These are phyloP conservation scores for Macquaria australasica DNA, from an alignment of 2,113 vertebrate genomes.

Conservation along the genomic window DNA sequence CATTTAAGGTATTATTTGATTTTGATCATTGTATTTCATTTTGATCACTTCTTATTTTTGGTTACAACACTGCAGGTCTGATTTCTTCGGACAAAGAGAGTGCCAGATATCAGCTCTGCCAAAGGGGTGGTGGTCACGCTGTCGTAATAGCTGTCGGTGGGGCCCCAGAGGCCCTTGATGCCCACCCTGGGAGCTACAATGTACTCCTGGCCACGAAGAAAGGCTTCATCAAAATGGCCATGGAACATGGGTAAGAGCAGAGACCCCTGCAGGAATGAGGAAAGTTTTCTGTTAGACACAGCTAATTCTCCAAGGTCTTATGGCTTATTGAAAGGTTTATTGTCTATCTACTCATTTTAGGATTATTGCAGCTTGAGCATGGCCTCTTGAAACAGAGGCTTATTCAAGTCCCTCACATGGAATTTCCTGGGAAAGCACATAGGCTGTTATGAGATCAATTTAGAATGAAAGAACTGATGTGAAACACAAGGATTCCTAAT, in stretches of 20 bases:
- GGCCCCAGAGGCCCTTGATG: conserved; percentile 90
- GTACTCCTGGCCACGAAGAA: conserved; percentile 91
- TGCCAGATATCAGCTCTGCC: conserved; percentile 81
- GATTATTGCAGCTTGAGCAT: background rate
- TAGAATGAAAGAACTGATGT: background rate
- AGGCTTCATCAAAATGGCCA: conserved; percentile 93
- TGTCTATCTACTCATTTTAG: conserved; percentile 8
- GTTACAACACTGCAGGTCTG: conserved; percentile 84
- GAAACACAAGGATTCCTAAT: background rate
- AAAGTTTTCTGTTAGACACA: conserved; percentile 14
- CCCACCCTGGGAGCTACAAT: conserved; percentile 87
- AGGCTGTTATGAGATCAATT: conserved; percentile 9
- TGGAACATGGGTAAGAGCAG: conserved; percentile 88
- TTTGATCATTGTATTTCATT: background rate
- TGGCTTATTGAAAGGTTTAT: conserved; percentile 9
- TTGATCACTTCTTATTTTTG: conserved; percentile 1
- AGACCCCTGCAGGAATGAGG: background rate
- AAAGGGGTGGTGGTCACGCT: conserved; percentile 83
- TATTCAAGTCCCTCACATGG: conserved; percentile 34
- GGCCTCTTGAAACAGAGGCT: conserved; percentile 51
- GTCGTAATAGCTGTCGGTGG: conserved; percentile 90
- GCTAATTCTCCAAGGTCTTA: conserved; percentile 15
- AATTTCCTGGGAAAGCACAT: conserved; percentile 43
- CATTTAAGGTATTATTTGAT: background rate
- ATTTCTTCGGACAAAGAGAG: conserved; percentile 90